Base-by-base conservation (phyloP, 2,113 vertebrate genomes). In the Lutjanus erythropterus region DNA sequence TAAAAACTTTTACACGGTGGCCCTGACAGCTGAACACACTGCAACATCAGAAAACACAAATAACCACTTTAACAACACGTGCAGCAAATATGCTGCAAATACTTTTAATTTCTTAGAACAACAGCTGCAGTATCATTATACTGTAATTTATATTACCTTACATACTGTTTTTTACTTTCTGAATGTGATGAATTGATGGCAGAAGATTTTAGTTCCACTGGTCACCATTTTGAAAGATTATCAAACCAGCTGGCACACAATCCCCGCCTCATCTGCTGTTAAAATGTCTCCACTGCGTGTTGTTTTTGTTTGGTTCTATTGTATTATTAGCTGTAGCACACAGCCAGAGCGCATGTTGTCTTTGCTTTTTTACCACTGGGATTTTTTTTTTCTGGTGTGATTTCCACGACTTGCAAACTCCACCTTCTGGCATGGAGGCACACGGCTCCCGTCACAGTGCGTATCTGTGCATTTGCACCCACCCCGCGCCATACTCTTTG, bases 241-340 rank as follows among this genome's bases (percentile, higher is more conserved):
- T 56, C 61, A 83, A 59, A 78, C 62, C 55, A 73, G 69, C 39
- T 77, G 60, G 60, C 60, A 61, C 50, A 61, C 9, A 53, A 5
- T 27, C 42, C 33, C 23, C 15, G 21, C 12, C 33, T 65, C 56
- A 71, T 66, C 52, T 66, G 27, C 18, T 47, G 37, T 39, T 50
- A 29, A 49, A 70, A 19, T n/a, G 12, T 21, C 15, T 62, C n/a
- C 41, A 44, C n/a, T 59, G 33, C 33, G 27, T 56, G 18, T 50
- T 35, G 10, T 73, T 59, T 21, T 50, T 35, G 10, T 62, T 66
- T 65, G 27, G 12, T 35, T 37, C 27, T 71, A 18, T 25, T 62
- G 3, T 68, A 44, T 58, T 42, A 60, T 70, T 74, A 70, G 25
- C 41, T 59, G 25, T 59, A 19, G 65, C 53, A 68, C 64, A 39